Evolutionary conservation across 2,113 vertebrate genomes (phyloP), one percentile per base, ranked within the genome.

Genomic region (Paradisaea rubra): DNA sequence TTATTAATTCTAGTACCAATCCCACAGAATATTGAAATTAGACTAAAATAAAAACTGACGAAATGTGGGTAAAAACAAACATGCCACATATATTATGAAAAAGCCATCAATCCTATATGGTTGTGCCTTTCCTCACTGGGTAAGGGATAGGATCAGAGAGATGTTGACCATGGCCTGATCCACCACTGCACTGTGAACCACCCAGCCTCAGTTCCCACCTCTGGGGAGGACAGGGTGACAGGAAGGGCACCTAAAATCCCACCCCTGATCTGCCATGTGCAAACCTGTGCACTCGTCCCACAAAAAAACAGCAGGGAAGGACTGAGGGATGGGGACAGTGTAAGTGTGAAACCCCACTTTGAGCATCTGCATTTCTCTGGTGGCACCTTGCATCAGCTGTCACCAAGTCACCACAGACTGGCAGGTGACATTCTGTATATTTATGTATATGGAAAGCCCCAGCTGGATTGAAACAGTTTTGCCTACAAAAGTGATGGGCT

Each of bases 171-270:
- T 15, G 12, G 10, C 11, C 49, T 81, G 39, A 50, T 76, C 60
- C 27, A 18, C 22, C 0, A 0, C 7, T 65, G n/a, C 14, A 10
- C 49, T 0, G 0, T n/a, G 20, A 56, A 25, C 23, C 27, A 81
- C 23, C 22, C n/a, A 25, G 17, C 13, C 14, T 28, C 39, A 47
- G 33, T 39, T 86, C 22, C 35, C 42, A 82, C 1, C 13, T 21
- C 33, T 56, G 31, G 30, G 18, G 31, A 33, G 5, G 7, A 25
- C 10, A 82, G n/a, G 31, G 41, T 20, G 28, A 47, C 0, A 2
- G 3, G 7, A 53, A 83, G 14, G 53, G 24, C 24, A 78, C 53
- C 10, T 52, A 69, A 86, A 93, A 54, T 30, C 19, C 54, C 53
- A 41, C 13, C 49, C 25, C 35, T 39, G 9, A 42, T 35, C 66